Evolutionary conservation across 2,113 vertebrate species (phyloP).

Genomic region (Andinoacara biseriatus): DNA sequence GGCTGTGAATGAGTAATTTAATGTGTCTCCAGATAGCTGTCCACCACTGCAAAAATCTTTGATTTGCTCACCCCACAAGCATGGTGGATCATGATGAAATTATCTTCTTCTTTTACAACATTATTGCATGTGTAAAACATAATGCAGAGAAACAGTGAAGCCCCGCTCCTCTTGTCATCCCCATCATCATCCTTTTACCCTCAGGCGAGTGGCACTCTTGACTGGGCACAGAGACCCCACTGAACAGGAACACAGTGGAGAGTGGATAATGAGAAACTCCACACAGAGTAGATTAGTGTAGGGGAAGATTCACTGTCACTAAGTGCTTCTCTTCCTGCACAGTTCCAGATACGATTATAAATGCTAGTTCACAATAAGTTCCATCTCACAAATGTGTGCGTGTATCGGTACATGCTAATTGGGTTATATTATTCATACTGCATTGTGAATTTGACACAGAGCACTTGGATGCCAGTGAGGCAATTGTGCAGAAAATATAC

Average conservation of each 20-base stretch:
- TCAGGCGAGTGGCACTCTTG: conserved; percentile 61
- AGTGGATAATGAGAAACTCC: conserved; percentile 61
- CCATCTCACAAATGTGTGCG: conserved; percentile 24
- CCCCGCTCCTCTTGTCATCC: conserved; percentile 54
- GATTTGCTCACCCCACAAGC: conserved; percentile 11
- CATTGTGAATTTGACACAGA: conserved; percentile 42
- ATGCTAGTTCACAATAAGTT: conserved; percentile 40
- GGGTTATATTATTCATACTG: conserved; percentile 49
- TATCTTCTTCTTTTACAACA: conserved; percentile 62
- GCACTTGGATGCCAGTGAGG: conserved; percentile 21
- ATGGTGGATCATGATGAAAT: conserved; percentile 63
- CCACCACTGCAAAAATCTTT: neutral
- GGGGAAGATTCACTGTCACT: conserved; percentile 23
- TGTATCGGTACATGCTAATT: conserved; percentile 41
- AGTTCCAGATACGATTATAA: conserved; percentile 37
- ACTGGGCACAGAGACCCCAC: conserved; percentile 65
- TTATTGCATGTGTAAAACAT: conserved; percentile 65
- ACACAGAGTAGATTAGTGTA: conserved; percentile 45
- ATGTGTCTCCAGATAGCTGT: neutral
- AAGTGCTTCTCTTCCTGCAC: conserved; percentile 23
- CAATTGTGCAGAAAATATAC: conserved; percentile 30
- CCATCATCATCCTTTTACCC: conserved; percentile 64
- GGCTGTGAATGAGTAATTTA: conserved; percentile 16
- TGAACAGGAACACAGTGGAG: conserved; percentile 61
- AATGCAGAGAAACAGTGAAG: conserved; percentile 62